Percentiles rank a stretch among this genome's conserved stretches.
These are phyloP conservation scores for Hippoglossus stenolepis DNA, from an alignment of 2,113 vertebrate species.

Conservation along the genomic window DNA sequence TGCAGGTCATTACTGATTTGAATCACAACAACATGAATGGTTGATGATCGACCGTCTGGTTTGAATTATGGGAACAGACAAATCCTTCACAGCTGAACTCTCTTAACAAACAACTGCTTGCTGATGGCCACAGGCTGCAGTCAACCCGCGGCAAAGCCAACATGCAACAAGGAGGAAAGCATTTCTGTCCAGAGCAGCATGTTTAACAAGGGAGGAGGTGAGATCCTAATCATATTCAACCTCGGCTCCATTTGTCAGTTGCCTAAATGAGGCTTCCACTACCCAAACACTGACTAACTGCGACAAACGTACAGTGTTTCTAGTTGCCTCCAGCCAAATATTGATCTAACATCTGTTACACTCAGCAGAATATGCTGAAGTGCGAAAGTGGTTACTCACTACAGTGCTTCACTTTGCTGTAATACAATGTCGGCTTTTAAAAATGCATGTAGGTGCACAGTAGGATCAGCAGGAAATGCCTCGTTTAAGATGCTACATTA, in stretches of 20 bases:
- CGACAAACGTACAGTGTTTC: conserved; percentile 41
- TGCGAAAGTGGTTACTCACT: conserved; percentile 19
- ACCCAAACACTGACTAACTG: conserved; percentile 39
- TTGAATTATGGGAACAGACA: too few species aligned
- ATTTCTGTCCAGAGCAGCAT: conserved; percentile 25
- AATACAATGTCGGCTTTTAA: conserved; percentile 5
- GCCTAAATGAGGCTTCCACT: conserved; percentile 23
- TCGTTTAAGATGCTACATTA: not conserved
- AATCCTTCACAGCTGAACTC: too few species aligned
- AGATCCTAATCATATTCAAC: conserved; percentile 49
- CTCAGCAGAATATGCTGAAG: conserved; percentile 26
- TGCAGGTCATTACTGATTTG: too few species aligned
- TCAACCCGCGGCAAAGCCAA: too few species aligned
- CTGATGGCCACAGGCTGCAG: too few species aligned
- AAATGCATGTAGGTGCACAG: not conserved
- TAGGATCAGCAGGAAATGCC: not conserved
- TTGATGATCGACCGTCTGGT: too few species aligned
- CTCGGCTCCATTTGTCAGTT: conserved; percentile 61
- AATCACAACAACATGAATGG: too few species aligned
- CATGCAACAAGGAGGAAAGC: not conserved
- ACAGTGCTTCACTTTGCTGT: conserved; percentile 1
- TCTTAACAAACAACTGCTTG: too few species aligned
- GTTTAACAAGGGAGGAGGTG: conserved; percentile 24
- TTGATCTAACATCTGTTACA: conserved; percentile 29
- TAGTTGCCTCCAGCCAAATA: conserved; percentile 33